phyloP scores from a whole-genome alignment of 2,797 vertebrate genomes.

The Neosalanx taihuensis region DNA sequence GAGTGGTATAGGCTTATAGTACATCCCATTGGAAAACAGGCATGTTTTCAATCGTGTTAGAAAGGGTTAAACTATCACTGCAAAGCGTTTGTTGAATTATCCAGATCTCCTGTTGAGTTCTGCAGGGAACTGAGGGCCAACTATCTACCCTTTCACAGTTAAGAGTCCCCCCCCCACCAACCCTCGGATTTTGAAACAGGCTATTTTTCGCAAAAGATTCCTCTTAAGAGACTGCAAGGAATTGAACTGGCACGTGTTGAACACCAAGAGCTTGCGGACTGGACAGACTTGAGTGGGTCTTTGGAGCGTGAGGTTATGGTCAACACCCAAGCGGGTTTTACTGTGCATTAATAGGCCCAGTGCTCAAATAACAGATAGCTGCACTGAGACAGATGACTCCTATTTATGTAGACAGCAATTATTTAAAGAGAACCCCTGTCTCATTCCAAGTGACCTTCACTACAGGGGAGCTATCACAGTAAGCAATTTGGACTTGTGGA shows the following conservation, averaged over 20 bases:
- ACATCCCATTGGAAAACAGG: background rate
- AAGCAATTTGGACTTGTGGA: background rate
- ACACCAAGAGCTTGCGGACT: background rate
- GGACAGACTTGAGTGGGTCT: background rate
- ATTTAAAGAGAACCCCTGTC: background rate
- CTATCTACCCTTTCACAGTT: background rate
- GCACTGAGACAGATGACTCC: background rate
- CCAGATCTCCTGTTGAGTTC: background rate
- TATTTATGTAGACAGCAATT: background rate
- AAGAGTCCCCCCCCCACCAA: background rate
- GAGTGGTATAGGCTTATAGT: background rate
- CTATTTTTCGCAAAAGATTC: background rate
- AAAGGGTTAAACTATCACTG: background rate
- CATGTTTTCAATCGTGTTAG: background rate
- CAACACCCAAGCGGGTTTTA: background rate
- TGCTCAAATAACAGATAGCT: background rate
- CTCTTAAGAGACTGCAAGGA: background rate
- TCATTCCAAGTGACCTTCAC: background rate
- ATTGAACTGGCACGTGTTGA: conserved; percentile 9
- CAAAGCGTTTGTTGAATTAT: too few relatives aligned
- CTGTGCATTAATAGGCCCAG: background rate
- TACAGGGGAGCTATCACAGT: background rate
- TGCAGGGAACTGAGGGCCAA: background rate
- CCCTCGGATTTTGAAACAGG: conserved; percentile 8
- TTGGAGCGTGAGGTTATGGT: background rate